Conservation (phyloP, 2,797 vertebrate genomes). For the Coregonus sp. region DNA sequence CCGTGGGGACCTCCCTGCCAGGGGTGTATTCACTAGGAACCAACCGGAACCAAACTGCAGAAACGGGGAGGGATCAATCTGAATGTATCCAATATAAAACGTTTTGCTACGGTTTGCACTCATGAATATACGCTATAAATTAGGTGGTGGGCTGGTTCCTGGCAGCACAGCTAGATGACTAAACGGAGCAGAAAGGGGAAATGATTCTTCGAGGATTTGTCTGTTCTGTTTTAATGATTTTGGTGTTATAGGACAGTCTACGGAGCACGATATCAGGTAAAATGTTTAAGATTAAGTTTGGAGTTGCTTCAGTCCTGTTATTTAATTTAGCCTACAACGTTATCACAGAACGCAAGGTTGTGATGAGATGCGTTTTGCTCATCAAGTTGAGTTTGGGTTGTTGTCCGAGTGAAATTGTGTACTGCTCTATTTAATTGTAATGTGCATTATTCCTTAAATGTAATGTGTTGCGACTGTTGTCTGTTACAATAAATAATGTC, state of each 20-base stretch:
- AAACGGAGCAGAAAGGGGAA: conserved; percentile 58
- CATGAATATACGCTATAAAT: conserved; percentile 11
- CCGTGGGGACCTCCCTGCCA: neutral
- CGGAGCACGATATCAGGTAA: conserved; percentile 57
- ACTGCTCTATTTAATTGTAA: neutral
- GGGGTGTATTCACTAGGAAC: neutral
- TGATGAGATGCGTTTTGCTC: neutral
- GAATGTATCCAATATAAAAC: neutral
- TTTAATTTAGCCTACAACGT: neutral
- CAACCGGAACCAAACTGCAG: neutral
- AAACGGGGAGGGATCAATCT: neutral
- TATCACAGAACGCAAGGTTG: neutral
- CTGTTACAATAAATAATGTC: neutral
- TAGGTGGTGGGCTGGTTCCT: conserved; percentile 23
- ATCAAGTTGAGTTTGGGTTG: neutral
- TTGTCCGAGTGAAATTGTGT: neutral
- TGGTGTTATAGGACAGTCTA: neutral
- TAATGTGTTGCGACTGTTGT: neutral
- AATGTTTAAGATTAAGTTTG: neutral
- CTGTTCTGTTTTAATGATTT: conserved; percentile 28
- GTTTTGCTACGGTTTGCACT: neutral
- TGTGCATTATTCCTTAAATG: neutral
- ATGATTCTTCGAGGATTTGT: conserved; percentile 30
- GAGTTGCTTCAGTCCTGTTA: neutral
- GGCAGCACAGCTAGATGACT: conserved; percentile 30